A percentile compares a stretch with the other conserved stretches of the same genome.
Conservation (phyloP, 2,797 vertebrate species). For the Nyctalus aviator region DNA sequence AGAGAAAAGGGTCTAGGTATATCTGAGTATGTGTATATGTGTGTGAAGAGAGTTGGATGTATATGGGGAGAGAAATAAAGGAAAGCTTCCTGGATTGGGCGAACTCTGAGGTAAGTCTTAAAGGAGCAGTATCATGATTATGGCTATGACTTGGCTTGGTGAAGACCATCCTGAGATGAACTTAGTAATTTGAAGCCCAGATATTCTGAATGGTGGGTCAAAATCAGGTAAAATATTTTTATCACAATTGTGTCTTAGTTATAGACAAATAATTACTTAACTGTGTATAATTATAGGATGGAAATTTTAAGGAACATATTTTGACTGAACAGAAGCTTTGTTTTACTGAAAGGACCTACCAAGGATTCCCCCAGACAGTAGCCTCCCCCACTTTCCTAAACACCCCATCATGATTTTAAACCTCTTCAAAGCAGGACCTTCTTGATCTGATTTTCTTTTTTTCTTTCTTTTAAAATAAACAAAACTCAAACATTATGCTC, state of each 20-base stretch:
- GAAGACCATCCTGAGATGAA: neutral
- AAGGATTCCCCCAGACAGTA: neutral
- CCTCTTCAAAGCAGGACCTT: neutral
- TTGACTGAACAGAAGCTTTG: neutral
- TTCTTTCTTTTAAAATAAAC: neutral
- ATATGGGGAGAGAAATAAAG: neutral
- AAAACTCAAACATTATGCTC: neutral
- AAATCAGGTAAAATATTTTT: slow-evolving; percentile 31
- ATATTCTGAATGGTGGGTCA: neutral
- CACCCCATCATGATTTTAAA: neutral
- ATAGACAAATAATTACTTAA: slow-evolving; percentile 17
- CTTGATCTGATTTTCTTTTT: neutral
- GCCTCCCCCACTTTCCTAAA: neutral
- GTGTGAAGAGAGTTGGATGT: neutral
- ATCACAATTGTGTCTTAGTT: neutral
- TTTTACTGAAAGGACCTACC: neutral
- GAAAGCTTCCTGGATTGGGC: neutral
- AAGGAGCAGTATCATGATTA: neutral
- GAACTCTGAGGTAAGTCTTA: neutral
- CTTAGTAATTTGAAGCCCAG: neutral
- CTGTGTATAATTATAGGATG: neutral
- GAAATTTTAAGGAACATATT: neutral
- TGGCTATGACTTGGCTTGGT: neutral
- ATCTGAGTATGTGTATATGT: neutral
- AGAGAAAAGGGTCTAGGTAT: neutral